Percentiles rank a stretch among this genome's conserved stretches.
phyloP scores from a whole-genome alignment of 2,888 invertebrate species.

The Imbricaverruca yamaguchii region DNA sequence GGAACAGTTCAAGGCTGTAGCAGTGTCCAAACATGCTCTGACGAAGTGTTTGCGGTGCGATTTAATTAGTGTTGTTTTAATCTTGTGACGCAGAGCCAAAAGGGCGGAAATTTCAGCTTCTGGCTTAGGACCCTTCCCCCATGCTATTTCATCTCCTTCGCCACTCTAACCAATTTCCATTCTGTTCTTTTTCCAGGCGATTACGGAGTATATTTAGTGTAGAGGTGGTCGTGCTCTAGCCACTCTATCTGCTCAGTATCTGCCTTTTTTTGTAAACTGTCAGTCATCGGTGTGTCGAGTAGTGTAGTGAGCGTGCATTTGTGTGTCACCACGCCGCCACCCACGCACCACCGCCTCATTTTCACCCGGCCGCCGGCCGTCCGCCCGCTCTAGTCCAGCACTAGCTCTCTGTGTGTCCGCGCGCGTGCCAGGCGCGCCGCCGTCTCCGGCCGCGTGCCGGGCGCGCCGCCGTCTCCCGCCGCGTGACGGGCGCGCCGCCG shows the following conservation, averaged over 20 bases:
- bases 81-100: too few species aligned
- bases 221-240: neutral
- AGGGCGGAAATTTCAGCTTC: too few species aligned
- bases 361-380: neutral
- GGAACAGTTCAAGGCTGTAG: too few species aligned
- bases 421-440: too few species aligned
- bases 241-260: neutral
- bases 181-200: constrained; percentile 8
- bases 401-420: neutral
- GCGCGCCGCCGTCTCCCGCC: too few species aligned
- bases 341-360: neutral
- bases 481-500: too few species aligned
- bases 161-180: neutral
- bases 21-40: too few species aligned
- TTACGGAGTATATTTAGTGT: constrained; percentile 15
- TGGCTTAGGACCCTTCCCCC: too few species aligned
- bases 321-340: neutral
- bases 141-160: too few species aligned
- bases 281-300: neutral
- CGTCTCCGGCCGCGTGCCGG: too few species aligned
- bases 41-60: too few species aligned
- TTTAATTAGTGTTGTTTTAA: too few species aligned
- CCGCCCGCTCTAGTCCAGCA: neutral
- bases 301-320: neutral
- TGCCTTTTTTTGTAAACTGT: neutral